Evolutionary conservation across 2,113 vertebrate genomes (phyloP).

Genomic region (Meriones unguiculatus): DNA sequence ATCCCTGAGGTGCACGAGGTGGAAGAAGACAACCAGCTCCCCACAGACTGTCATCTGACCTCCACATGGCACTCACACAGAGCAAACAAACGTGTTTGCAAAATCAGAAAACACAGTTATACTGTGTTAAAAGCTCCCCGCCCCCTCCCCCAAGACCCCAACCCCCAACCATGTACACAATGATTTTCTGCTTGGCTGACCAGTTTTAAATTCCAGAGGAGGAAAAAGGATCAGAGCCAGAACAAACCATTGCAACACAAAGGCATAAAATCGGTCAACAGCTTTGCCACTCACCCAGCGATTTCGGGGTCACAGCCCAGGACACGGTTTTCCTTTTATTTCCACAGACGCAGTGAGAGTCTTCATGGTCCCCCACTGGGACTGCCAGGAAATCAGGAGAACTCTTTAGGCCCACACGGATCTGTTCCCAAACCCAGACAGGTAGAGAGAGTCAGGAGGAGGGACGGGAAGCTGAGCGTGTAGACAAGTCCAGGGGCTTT

Average conservation of each 20-base stretch:
- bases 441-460: not conserved
- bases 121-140: not conserved
- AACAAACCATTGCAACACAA: not conserved
- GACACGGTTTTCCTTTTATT: slow-evolving; percentile 82
- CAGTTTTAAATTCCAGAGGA: not conserved
- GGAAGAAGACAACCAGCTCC: too few species aligned
- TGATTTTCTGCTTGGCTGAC: not conserved
- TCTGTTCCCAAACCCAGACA: slow-evolving; percentile 34
- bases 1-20: not conserved
- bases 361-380: slow-evolving; percentile 57
- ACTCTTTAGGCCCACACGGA: slow-evolving; percentile 74
- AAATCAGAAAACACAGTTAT: not conserved
- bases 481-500: not conserved
- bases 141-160: too few species aligned
- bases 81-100: not conserved
- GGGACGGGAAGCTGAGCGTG: not conserved
- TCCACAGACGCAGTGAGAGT: slow-evolving; percentile 84
- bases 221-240: not conserved
- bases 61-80: not conserved
- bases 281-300: slow-evolving; percentile 82
- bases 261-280: not conserved
- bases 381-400: slow-evolving; percentile 76
- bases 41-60: not conserved
- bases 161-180: not conserved
- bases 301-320: slow-evolving; percentile 85